Conservation (phyloP, 1,140 invertebrate species). For the Ylistrum balloti region DNA sequence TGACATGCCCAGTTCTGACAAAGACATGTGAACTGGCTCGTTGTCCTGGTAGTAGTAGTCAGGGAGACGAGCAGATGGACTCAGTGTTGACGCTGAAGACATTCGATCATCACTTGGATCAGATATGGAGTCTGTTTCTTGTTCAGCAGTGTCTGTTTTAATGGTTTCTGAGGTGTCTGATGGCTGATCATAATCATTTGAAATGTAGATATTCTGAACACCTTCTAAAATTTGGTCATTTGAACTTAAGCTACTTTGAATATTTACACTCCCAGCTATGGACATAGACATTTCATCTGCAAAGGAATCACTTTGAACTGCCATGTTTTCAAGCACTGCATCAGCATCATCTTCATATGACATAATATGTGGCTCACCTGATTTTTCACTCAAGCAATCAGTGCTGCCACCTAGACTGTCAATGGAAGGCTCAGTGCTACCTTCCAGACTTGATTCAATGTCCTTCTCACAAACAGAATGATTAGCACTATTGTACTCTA, state of each 20-base stretch:
- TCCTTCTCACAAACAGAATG: neutral
- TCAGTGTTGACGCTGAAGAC: neutral
- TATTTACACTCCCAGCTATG: neutral
- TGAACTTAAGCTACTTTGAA: neutral
- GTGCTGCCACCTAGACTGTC: conserved; percentile 36
- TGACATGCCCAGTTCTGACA: conserved; percentile 49
- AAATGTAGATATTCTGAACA: conserved; percentile 36
- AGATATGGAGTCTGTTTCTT: neutral
- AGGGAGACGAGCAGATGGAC: conserved; percentile 45
- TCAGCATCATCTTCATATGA: conserved; percentile 63
- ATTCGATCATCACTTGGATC: conserved; percentile 41
- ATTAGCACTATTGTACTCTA: neutral
- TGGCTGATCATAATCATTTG: conserved; percentile 48
- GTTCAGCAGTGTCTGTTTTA: neutral
- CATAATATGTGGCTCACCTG: neutral
- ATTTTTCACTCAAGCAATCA: neutral
- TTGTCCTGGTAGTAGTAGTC: conserved; percentile 57
- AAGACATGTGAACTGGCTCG: conserved; percentile 61
- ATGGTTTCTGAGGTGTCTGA: neutral
- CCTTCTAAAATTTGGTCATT: conserved; percentile 6
- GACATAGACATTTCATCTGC: conserved; percentile 47
- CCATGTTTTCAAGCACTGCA: conserved; percentile 55
- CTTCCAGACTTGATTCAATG: neutral
- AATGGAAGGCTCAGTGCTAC: conserved; percentile 3
- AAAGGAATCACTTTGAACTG: conserved; percentile 44